Evolutionary conservation across 1,140 invertebrate genomes (phyloP).

Genomic region (Palaemon carinicauda): DNA sequence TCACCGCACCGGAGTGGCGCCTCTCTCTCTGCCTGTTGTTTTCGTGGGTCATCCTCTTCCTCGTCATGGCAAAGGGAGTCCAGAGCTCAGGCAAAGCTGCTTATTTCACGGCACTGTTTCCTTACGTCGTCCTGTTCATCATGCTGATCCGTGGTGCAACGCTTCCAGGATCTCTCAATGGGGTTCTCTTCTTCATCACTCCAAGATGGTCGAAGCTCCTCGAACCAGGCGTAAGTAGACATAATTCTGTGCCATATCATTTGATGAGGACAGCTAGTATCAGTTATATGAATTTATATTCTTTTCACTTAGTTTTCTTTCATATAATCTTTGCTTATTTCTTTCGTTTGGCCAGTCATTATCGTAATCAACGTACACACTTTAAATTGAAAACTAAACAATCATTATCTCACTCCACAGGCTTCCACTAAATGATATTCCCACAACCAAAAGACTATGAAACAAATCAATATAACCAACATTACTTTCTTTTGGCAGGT

Average conservation of each 20-base stretch:
- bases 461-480: background rate
- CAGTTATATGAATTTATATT: no score
- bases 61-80: slow-evolving; percentile 81
- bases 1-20: slow-evolving; percentile 70
- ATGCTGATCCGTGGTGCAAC: slow-evolving; percentile 79
- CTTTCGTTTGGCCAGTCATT: no score
- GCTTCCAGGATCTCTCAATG: slow-evolving; percentile 76
- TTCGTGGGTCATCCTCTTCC: slow-evolving; percentile 80
- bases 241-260: no score
- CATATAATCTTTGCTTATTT: no score
- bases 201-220: slow-evolving; percentile 76
- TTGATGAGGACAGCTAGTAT: no score
- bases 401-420: no score
- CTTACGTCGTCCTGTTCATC: slow-evolving; percentile 81
- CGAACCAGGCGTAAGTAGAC: slow-evolving; percentile 69
- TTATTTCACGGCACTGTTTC: slow-evolving; percentile 88
- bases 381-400: no score
- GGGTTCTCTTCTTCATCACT: slow-evolving; percentile 79
- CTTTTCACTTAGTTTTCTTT: no score
- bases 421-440: no score
- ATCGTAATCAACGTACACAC: no score
- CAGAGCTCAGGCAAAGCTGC: slow-evolving; percentile 80
- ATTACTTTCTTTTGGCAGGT: slow-evolving; percentile 65
- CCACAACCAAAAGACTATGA: background rate
- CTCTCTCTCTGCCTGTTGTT: slow-evolving; percentile 75